Conservation (phyloP, 2,888 invertebrate species). For the Meteorus cinctellus region DNA sequence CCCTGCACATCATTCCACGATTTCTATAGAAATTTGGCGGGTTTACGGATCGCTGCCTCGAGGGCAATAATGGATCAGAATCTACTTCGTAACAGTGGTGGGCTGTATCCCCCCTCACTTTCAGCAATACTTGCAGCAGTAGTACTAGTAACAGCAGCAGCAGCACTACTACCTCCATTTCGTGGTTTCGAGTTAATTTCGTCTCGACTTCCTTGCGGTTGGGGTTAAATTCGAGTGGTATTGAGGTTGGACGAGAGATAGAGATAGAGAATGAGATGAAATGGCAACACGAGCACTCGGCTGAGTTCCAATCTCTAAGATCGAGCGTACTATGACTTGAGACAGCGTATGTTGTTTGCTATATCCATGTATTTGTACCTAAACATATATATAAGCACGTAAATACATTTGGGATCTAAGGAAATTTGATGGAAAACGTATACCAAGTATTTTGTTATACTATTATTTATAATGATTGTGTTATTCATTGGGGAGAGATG, state of each 20-base stretch:
- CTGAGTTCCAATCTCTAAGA: slow-evolving; percentile 18
- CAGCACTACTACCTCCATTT: slow-evolving; percentile 2
- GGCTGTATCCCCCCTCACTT: slow-evolving; percentile 20
- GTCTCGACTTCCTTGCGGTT: slow-evolving; percentile 38
- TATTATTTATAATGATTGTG: too few relatives aligned
- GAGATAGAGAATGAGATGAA: slow-evolving; percentile 26
- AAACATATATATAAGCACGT: not conserved
- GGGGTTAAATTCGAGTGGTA: slow-evolving; percentile 39
- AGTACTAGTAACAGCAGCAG: slow-evolving; percentile 10
- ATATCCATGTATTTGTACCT: not conserved
- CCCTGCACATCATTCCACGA: not conserved
- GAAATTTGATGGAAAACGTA: too few relatives aligned
- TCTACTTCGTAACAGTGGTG: slow-evolving; percentile 25
- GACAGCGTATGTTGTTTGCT: slow-evolving; percentile 17
- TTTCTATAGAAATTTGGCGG: slow-evolving; percentile 26
- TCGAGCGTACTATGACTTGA: not conserved
- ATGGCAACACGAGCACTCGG: slow-evolving; percentile 27
- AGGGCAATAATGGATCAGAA: slow-evolving; percentile 41
- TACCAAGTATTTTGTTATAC: too few relatives aligned
- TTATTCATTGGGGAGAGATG: too few relatives aligned
- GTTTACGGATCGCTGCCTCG: slow-evolving; percentile 42
- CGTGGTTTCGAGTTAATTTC: slow-evolving; percentile 48
- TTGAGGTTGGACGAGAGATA: slow-evolving; percentile 36
- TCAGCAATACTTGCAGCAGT: slow-evolving; percentile 16
- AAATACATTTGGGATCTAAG: not conserved